A percentile compares a stretch with the other conserved stretches of the same genome.
phyloP scores from a whole-genome alignment of 2,113 vertebrate genomes.

The Ammospiza nelsoni region DNA sequence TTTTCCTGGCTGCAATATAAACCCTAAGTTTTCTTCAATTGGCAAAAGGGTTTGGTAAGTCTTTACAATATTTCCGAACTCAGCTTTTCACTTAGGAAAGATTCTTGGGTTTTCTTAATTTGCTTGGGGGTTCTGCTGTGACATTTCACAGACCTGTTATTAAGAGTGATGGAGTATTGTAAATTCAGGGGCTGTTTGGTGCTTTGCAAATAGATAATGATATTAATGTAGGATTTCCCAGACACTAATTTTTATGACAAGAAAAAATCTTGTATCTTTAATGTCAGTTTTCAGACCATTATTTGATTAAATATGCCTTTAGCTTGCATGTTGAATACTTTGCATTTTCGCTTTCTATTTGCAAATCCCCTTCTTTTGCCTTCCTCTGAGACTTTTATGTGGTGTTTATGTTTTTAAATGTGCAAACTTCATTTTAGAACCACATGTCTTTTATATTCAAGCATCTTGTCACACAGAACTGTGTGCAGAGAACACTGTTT shows the following conservation, averaged over 20 bases:
- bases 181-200: not conserved
- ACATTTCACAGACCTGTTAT: not conserved
- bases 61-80: not conserved
- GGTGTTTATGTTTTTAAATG: not conserved
- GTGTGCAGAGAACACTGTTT: not conserved
- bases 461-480: not conserved
- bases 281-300: not conserved
- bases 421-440: not conserved
- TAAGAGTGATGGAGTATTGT: not conserved
- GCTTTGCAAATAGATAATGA: not conserved
- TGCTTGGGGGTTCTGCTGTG: not conserved
- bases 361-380: not conserved
- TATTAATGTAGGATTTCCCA: not conserved
- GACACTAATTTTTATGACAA: not conserved
- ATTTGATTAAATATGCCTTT: not conserved
- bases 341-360: not conserved
- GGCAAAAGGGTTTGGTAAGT: not conserved
- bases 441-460: not conserved
- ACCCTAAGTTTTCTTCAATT: not conserved
- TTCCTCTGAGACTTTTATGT: not conserved
- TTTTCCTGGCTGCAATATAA: not conserved
- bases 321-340: not conserved
- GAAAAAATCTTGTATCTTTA: not conserved
- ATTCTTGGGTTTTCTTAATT: not conserved
- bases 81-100: not conserved